These are phyloP conservation scores for Podilymbus podiceps DNA, from an alignment of 2,113 vertebrate genomes.

Conservation along the genomic window DNA sequence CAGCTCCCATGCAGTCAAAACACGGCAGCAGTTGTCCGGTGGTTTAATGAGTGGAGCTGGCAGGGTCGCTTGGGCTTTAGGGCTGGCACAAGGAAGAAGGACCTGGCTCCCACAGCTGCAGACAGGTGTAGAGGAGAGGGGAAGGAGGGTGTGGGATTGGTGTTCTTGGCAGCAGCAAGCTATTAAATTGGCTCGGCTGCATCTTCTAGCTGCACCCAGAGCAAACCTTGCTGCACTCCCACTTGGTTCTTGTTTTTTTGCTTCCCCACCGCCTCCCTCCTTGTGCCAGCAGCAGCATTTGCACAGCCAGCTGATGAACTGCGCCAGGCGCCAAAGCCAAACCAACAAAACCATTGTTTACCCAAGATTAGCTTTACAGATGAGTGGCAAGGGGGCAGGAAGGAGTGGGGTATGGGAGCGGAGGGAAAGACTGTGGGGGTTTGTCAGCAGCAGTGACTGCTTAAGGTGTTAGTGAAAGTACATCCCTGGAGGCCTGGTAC, in stretches of 20 bases:
- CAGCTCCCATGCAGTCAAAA: background rate
- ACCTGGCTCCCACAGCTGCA: background rate
- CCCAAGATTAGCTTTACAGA: background rate
- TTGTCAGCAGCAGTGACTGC: background rate
- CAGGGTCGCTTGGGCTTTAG: background rate
- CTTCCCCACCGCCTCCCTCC: background rate
- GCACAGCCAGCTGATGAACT: background rate
- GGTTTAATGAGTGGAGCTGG: background rate
- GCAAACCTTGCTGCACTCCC: background rate
- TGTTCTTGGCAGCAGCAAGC: constrained; percentile 10
- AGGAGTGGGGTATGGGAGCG: background rate
- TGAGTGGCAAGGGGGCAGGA: background rate
- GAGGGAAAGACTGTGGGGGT: background rate
- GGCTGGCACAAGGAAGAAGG: background rate
- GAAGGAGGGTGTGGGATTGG: background rate
- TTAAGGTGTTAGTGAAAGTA: constrained; percentile 1
- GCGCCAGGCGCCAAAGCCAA: background rate
- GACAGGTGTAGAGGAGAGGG: background rate
- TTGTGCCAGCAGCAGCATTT: background rate
- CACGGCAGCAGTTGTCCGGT: background rate
- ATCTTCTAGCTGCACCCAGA: background rate
- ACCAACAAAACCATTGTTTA: background rate
- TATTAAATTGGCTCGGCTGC: background rate
- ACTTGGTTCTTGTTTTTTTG: background rate
- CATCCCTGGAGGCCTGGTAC: constrained; percentile 1